Evolutionary conservation across 1,140 invertebrate species (phyloP).

Genomic region (Alviniconcha marisindica): DNA sequence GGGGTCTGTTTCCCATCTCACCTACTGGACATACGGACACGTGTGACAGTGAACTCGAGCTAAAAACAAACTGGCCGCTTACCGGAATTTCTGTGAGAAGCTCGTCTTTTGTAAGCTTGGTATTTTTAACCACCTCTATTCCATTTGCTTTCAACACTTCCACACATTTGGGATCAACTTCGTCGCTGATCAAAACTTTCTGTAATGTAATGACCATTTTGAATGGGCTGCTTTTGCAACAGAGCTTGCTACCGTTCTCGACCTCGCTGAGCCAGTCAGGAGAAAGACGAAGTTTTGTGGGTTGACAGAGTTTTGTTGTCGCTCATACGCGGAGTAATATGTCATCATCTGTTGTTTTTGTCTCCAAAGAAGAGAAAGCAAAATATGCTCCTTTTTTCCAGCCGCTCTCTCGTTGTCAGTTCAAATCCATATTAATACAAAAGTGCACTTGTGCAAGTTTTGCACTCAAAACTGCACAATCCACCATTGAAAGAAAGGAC

Average conservation of each 20-base stretch:
- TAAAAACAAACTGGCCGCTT: slow-evolving; percentile 69
- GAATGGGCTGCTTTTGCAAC: neutral
- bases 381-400: no score
- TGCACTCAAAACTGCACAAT: no score
- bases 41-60: no score
- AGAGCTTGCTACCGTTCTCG: neutral
- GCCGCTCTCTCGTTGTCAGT: no score
- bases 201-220: slow-evolving; percentile 71
- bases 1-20: no score
- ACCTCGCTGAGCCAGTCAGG: no score
- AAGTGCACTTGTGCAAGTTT: no score
- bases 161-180: slow-evolving; percentile 90
- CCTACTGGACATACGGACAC: no score
- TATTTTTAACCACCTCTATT: slow-evolving; percentile 88
- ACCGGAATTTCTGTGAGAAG: slow-evolving; percentile 91
- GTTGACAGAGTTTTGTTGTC: neutral
- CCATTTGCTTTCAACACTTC: slow-evolving; percentile 86
- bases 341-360: no score
- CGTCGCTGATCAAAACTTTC: slow-evolving; percentile 93
- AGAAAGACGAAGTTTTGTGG: neutral
- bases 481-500: no score
- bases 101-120: slow-evolving; percentile 89
- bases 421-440: no score
- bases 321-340: slow-evolving; percentile 11
- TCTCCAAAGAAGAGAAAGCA: no score